phyloP scores from a whole-genome alignment of 2,888 invertebrate genomes.

The Cantharis rufa region DNA sequence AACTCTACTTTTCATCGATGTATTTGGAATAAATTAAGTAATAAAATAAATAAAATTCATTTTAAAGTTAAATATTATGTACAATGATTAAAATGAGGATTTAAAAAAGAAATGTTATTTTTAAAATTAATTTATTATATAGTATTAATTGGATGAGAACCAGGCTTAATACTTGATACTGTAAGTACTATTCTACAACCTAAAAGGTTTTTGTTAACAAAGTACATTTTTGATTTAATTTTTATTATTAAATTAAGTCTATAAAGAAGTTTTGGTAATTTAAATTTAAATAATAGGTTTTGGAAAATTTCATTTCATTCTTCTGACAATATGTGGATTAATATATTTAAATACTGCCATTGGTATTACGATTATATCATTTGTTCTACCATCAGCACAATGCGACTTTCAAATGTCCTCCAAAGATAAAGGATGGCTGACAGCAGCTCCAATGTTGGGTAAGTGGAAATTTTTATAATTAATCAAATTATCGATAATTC shows the following conservation, averaged over 20 bases:
- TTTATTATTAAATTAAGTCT: not conserved
- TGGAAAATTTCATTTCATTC: slow-evolving; percentile 79
- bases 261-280: not conserved
- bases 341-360: slow-evolving; percentile 84
- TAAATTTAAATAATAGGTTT: slow-evolving; percentile 63
- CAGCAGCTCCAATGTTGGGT: slow-evolving; percentile 79
- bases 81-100: too few species aligned
- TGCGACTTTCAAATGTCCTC: slow-evolving; percentile 82
- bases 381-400: slow-evolving; percentile 81
- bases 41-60: too few species aligned
- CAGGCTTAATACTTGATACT: too few species aligned
- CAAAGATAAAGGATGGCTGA: slow-evolving; percentile 76
- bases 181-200: too few species aligned
- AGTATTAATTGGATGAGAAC: too few species aligned
- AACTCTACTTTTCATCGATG: too few species aligned
- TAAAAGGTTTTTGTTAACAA: too few species aligned
- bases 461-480: slow-evolving; percentile 41
- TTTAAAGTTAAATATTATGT: too few species aligned
- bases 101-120: too few species aligned
- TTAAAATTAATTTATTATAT: too few species aligned
- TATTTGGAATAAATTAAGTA: too few species aligned
- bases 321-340: slow-evolving; percentile 76
- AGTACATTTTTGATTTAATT: not conserved
- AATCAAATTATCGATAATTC: too few species aligned
- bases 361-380: slow-evolving; percentile 79